A percentile compares a stretch with the other conserved stretches of the same genome.
phyloP scores from a whole-genome alignment of 92 coral and sea anemone genomes.

The Bergia sp. region DNA sequence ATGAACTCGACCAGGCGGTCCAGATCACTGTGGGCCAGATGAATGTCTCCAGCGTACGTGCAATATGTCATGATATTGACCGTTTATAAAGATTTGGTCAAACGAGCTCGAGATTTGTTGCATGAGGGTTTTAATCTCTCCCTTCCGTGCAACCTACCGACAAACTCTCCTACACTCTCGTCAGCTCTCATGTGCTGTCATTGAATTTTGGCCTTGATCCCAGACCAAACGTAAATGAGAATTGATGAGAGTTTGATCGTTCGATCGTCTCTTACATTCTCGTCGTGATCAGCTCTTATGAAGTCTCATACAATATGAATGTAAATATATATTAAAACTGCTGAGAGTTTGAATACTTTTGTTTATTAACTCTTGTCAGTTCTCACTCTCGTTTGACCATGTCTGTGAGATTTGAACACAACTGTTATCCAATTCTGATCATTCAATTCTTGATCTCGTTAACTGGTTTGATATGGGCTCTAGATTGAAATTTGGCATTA shows the following conservation, averaged over 20 bases:
- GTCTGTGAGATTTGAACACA: not conserved
- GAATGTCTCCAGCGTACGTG: slow-evolving; percentile 22
- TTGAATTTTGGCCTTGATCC: not conserved
- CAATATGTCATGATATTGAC: not conserved
- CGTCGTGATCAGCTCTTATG: no score
- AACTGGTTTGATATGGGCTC: no score
- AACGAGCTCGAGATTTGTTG: not conserved
- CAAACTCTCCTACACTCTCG: not conserved
- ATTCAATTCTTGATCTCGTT: not conserved
- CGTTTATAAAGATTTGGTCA: not conserved
- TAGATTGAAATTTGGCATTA: no score
- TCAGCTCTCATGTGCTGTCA: not conserved
- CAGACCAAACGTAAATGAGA: no score
- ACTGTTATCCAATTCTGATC: not conserved
- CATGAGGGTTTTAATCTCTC: not conserved
- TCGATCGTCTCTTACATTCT: no score
- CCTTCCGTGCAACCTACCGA: no score
- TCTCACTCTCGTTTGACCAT: not conserved
- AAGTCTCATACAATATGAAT: no score
- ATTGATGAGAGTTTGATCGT: no score
- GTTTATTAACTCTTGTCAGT: not conserved
- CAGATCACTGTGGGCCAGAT: slow-evolving; percentile 13
- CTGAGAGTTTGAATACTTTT: not conserved
- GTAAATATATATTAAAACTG: no score
- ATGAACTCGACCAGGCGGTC: slow-evolving; percentile 29